Conservation (phyloP, 2,113 vertebrate species). For the Danionella cerebrum region DNA sequence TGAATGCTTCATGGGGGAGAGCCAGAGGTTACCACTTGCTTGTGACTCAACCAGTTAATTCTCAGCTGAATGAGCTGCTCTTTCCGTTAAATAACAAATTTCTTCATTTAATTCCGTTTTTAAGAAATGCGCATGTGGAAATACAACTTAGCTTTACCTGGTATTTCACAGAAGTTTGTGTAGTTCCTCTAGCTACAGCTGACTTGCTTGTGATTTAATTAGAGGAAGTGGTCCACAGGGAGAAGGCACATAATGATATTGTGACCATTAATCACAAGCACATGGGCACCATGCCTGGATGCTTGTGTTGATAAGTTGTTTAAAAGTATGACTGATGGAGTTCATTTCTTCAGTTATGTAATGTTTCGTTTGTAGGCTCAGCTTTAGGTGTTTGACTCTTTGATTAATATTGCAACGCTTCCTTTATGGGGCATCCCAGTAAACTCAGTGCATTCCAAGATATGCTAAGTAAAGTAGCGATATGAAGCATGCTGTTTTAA, state of each 20-base stretch:
- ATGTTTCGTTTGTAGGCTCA: background rate
- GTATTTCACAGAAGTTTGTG: slow-evolving; percentile 4
- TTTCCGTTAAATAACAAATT: background rate
- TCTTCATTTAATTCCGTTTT: background rate
- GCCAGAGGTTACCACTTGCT: no score
- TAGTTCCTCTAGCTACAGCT: slow-evolving; percentile 24
- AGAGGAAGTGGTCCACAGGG: slow-evolving; percentile 15
- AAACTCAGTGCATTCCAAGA: background rate
- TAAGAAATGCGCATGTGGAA: background rate
- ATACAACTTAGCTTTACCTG: background rate
- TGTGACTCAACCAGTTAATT: no score
- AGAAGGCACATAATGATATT: slow-evolving; percentile 14
- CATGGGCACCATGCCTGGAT: background rate
- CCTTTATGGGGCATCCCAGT: background rate
- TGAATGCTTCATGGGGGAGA: no score
- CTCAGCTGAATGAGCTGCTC: background rate
- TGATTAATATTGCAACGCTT: background rate
- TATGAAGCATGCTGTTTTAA: background rate
- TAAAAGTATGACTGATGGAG: background rate
- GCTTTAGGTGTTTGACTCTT: background rate
- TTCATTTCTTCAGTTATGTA: slow-evolving; percentile 3
- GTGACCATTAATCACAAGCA: slow-evolving; percentile 20
- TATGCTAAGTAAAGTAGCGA: background rate
- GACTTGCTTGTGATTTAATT: slow-evolving; percentile 12
- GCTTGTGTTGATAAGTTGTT: slow-evolving; percentile 13